Percentiles rank a stretch among this genome's conserved stretches.
These are phyloP conservation scores for Azemiops feae DNA, from an alignment of 2,113 vertebrate species.

Conservation along the genomic window DNA sequence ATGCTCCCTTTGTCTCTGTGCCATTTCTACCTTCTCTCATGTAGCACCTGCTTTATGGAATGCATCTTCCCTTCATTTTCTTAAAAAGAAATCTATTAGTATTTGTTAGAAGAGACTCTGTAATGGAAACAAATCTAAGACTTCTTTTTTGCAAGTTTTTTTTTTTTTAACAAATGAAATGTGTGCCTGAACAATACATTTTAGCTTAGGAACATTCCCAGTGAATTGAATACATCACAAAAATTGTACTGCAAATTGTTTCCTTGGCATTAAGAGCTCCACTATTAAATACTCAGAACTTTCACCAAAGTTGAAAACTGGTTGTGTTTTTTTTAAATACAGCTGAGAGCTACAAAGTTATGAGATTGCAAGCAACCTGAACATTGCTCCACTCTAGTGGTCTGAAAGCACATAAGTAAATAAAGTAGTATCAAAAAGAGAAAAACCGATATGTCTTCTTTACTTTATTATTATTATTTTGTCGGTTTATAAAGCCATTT, in stretches of 20 bases:
- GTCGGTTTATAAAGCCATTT: neutral
- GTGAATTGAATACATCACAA: neutral
- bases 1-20: neutral
- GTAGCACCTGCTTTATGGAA: neutral
- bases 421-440: neutral
- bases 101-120: neutral
- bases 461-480: neutral
- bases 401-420: neutral
- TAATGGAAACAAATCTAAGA: neutral
- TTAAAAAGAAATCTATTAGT: neutral
- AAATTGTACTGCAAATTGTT: neutral
- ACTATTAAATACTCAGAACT: neutral
- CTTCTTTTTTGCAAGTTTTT: neutral
- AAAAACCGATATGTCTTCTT: neutral
- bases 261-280: neutral
- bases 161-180: neutral
- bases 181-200: neutral
- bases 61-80: neutral
- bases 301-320: neutral
- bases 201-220: neutral
- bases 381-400: neutral
- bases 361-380: neutral
- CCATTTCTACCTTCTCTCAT: neutral
- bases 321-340: neutral
- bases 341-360: neutral